Base-by-base conservation (phyloP, 2,888 invertebrate species). In the Rotaria sp. region DNA sequence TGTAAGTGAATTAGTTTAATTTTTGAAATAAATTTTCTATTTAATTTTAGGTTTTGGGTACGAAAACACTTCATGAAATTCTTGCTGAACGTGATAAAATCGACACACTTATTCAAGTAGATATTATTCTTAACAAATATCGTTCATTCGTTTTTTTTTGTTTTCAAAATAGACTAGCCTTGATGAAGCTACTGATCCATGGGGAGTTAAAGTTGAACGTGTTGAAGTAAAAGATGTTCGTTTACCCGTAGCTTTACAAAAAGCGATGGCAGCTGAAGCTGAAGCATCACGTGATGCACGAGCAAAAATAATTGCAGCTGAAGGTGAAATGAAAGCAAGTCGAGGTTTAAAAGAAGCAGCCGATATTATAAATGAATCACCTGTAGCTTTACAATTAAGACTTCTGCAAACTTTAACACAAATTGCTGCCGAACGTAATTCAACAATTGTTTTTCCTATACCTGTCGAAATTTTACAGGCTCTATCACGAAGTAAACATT, bases 291-390 rank as follows among this genome's bases (percentile, higher is more conserved):
- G 90, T 84, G 90, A 90, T 86, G 90, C 90, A 74, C 88, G 89
- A 67, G 90, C 90, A 30, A 90, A 90, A 89, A 89, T 90, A 75
- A 87, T 87, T 55, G 80, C 85, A 30, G 85, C 87, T 55, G 86
- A 90, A 85, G 90, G 90, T 24, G 90, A 90, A 87, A 89, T 90
- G 88, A 90, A 89, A 80, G 95, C 96, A 2, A 95, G 95, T 0
- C 93, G 94, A 88, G 95, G 95, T 13, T 92, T 96, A 85, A 94
- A 94, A 91, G 95, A 96, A 92, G 96, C 96, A 15, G 94, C 95
- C 3, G 94, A 96, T 89, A 95, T 96, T 85, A 95, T 96, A 91
- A 92, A 93, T 52, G 94, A 94, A 90, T 94, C 94, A 88, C 95
- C 95, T n/a, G 94, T 94, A 88, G 95, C 95, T 50, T 92, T 95